phyloP scores from a whole-genome alignment of 2,113 vertebrate species.

The Zosterops hypoxanthus region DNA sequence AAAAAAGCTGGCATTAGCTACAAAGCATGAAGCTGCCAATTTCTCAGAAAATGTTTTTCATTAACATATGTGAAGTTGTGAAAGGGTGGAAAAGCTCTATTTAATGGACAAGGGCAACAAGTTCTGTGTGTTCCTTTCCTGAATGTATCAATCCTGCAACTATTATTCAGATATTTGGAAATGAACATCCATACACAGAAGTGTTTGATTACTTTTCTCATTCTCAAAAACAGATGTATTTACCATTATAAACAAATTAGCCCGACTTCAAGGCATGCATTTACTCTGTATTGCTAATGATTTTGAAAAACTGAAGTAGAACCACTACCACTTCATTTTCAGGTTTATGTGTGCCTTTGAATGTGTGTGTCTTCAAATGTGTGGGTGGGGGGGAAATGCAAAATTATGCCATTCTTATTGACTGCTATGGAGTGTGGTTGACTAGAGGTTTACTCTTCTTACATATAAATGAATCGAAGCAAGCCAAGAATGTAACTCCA shows the following conservation, averaged over 20 bases:
- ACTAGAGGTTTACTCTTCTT: not conserved
- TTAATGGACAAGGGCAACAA: slow-evolving; percentile 52
- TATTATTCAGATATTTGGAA: slow-evolving; percentile 44
- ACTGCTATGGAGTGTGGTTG: not conserved
- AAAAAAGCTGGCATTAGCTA: slow-evolving; percentile 75
- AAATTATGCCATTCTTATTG: not conserved
- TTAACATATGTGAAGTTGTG: slow-evolving; percentile 75
- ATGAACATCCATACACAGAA: not conserved
- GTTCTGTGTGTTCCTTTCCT: slow-evolving; percentile 19
- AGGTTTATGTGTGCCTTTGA: not conserved
- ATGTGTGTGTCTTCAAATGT: not conserved
- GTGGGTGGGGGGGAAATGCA: not conserved
- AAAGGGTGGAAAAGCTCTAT: slow-evolving; percentile 70
- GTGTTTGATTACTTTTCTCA: not conserved
- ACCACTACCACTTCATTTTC: not conserved
- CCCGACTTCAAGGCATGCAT: not conserved
- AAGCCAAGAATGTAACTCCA: not conserved
- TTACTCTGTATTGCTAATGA: not conserved
- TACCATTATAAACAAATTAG: not conserved
- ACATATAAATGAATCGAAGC: not conserved
- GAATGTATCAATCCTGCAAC: slow-evolving; percentile 26
- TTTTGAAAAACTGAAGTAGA: not conserved
- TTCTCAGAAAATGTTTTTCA: slow-evolving; percentile 77
- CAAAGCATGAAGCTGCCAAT: slow-evolving; percentile 65
- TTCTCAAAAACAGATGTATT: slow-evolving; percentile 2